Evolutionary conservation across 2,888 invertebrate species (phyloP).

Genomic region (Mythimna loreyi): DNA sequence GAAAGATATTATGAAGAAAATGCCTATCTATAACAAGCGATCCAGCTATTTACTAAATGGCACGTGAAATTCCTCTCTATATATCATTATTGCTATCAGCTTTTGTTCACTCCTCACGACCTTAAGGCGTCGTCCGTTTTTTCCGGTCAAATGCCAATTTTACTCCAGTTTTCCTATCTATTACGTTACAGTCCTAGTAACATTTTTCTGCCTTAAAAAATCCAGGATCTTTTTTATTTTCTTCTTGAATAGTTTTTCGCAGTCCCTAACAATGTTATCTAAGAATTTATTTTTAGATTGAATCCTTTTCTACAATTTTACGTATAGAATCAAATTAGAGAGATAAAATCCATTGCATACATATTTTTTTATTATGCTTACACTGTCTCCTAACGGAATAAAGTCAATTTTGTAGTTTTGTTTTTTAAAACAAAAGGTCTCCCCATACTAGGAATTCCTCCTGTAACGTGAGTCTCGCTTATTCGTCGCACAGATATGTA

Average conservation of each 20-base stretch:
- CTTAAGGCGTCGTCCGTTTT: conserved; percentile 40
- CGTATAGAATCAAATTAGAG: not conserved
- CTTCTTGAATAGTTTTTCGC: conserved; percentile 21
- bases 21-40: conserved; percentile 38
- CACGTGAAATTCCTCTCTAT: conserved; percentile 52
- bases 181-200: conserved; percentile 40
- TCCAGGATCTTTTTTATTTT: conserved; percentile 16
- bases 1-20: conserved; percentile 13
- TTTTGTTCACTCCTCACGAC: conserved; percentile 53
- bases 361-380: too few species aligned
- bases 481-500: too few species aligned
- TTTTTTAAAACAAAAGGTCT: too few species aligned
- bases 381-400: too few species aligned
- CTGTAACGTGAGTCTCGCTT: too few species aligned
- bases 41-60: conserved; percentile 56
- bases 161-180: conserved; percentile 45
- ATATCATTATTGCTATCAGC: conserved; percentile 63
- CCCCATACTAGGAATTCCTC: too few species aligned
- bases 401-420: too few species aligned
- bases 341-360: not conserved
- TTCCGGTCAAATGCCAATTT: conserved; percentile 57
- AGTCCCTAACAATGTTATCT: conserved; percentile 5
- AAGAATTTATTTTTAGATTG: conserved; percentile 13
- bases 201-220: conserved; percentile 25
- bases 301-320: conserved; percentile 8